phyloP scores from a whole-genome alignment of 2,888 invertebrate species.

The Abrostola triplasia region DNA sequence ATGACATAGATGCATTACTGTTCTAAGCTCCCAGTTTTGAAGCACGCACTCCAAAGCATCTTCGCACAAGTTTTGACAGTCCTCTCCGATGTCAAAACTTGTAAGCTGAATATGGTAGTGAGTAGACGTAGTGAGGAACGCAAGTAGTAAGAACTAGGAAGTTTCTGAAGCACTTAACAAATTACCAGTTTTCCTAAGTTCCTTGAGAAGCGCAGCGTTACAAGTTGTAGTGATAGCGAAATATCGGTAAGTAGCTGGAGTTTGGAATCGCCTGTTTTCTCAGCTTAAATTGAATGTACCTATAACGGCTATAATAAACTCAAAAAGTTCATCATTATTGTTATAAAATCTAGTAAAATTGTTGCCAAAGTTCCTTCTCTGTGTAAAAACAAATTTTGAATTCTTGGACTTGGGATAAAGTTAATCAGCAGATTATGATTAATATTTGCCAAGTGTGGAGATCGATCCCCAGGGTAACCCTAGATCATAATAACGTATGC shows the following conservation, averaged over 20 bases:
- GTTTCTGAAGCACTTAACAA: conserved; percentile 28
- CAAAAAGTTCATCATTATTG: too few species aligned
- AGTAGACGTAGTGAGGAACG: neutral
- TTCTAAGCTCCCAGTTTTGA: neutral
- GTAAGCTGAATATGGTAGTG: conserved; percentile 1
- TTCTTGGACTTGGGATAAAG: too few species aligned
- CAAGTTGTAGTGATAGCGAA: neutral
- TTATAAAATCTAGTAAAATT: too few species aligned
- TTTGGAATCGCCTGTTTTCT: neutral
- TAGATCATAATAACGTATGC: too few species aligned
- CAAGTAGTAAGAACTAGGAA: conserved; percentile 19
- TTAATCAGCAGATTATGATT: too few species aligned
- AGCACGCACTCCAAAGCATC: neutral
- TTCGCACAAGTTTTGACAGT: neutral
- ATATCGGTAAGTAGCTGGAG: neutral
- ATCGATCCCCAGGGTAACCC: too few species aligned
- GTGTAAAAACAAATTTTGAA: too few species aligned
- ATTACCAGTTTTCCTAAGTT: conserved; percentile 21
- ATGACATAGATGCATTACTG: too few species aligned
- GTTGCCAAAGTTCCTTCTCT: too few species aligned
- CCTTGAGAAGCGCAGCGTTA: conserved; percentile 2
- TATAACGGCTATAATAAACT: too few species aligned
- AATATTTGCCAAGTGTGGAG: too few species aligned
- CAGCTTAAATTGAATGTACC: too few species aligned
- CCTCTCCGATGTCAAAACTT: conserved; percentile 2